These are phyloP conservation scores for Gallirallus australis DNA, from an alignment of 2,797 vertebrate species.

Conservation along the genomic window DNA sequence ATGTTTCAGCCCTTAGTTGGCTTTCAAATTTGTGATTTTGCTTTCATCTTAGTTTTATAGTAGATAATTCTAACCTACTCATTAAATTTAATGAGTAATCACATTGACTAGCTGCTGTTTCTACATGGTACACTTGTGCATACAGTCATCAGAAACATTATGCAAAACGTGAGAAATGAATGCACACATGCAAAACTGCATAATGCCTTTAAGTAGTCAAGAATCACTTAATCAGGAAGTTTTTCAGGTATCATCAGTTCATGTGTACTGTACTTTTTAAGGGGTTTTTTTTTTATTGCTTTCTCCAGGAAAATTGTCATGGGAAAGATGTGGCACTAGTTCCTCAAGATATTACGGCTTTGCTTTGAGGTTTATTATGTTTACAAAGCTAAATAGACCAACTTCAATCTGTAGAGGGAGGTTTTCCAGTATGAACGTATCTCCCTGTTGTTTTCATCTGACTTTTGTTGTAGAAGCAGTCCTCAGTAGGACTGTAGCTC, in stretches of 20 bases:
- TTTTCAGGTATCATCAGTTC: background rate
- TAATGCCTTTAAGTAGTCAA: background rate
- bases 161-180: slow-evolving; percentile 43
- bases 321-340: background rate
- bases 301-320: background rate
- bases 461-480: background rate
- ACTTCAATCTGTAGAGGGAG: background rate
- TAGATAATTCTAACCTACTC: slow-evolving; percentile 60
- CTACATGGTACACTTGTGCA: background rate
- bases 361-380: background rate
- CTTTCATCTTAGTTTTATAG: slow-evolving; percentile 48
- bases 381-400: background rate
- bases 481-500: background rate
- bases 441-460: background rate
- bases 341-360: background rate
- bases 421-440: background rate
- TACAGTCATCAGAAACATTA: slow-evolving; percentile 37
- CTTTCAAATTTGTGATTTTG: slow-evolving; percentile 42
- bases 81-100: slow-evolving; percentile 67
- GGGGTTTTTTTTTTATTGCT: background rate
- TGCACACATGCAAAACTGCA: background rate
- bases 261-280: background rate
- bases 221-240: background rate
- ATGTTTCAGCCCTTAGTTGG: slow-evolving; percentile 22
- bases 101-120: slow-evolving; percentile 17